phyloP scores from a whole-genome alignment of 2,888 invertebrate genomes.

The Luperina nickerlii region DNA sequence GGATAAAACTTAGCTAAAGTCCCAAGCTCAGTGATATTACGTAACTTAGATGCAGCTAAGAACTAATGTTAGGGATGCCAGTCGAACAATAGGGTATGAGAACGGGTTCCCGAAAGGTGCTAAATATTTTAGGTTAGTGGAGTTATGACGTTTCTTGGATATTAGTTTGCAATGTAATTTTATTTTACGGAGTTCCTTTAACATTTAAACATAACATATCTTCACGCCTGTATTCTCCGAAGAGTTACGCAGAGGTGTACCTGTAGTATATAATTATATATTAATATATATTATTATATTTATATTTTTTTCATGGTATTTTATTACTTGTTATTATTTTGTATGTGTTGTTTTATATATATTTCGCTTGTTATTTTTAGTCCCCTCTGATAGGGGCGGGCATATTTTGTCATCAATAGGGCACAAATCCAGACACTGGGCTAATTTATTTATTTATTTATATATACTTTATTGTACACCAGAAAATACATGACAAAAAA shows the following conservation, averaged over 20 bases:
- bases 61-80: constrained; percentile 20
- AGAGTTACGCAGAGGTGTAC: neutral
- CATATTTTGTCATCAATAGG: neutral
- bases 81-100: neutral
- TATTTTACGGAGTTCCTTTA: neutral
- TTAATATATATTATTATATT: too few relatives aligned
- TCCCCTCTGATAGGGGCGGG: too few relatives aligned
- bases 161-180: neutral
- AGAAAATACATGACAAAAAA: too few relatives aligned
- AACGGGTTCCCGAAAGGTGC: neutral
- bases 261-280: too few relatives aligned
- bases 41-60: constrained; percentile 32
- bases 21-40: constrained; percentile 13
- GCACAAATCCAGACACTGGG: neutral
- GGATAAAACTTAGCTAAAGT: constrained; percentile 20
- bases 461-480: too few relatives aligned
- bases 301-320: too few relatives aligned
- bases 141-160: neutral
- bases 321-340: too few relatives aligned
- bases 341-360: too few relatives aligned
- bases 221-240: neutral
- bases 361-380: neutral
- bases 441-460: too few relatives aligned
- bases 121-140: neutral
- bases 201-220: neutral